Conservation (phyloP, 2,888 invertebrate species). For the Stenolophus ochropezus region DNA sequence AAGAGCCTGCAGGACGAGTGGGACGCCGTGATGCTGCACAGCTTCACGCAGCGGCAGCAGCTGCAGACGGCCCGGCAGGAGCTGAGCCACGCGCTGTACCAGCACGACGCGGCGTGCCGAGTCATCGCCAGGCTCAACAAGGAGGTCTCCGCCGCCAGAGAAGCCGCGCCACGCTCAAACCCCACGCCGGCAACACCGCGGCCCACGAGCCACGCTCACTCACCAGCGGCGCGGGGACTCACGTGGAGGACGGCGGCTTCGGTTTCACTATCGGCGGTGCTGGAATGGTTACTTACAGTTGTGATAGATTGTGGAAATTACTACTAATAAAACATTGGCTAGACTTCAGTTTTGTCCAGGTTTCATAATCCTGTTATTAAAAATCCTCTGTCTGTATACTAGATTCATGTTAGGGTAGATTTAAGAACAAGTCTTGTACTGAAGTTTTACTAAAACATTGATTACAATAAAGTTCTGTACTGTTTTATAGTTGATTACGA, state of each 20-base stretch:
- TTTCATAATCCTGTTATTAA: too few species aligned
- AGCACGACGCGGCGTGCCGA: slow-evolving; percentile 99
- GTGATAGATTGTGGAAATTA: too few species aligned
- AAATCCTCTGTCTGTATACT: too few species aligned
- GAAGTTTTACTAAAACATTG: too few species aligned
- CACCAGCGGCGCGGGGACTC: slow-evolving; percentile 95
- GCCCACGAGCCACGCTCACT: slow-evolving; percentile 97
- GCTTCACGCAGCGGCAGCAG: slow-evolving; percentile 98
- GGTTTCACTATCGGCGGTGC: slow-evolving; percentile 95
- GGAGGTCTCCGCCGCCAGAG: slow-evolving; percentile 98
- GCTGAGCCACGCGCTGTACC: slow-evolving; percentile 95
- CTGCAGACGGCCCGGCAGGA: slow-evolving; percentile 95
- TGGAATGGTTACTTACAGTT: too few species aligned
- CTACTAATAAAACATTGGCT: too few species aligned
- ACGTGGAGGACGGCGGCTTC: slow-evolving; percentile 97
- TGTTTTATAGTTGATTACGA: too few species aligned
- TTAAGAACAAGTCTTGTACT: too few species aligned
- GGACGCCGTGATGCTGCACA: slow-evolving; percentile 99
- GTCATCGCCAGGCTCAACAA: slow-evolving; percentile 98
- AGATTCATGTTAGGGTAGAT: too few species aligned
- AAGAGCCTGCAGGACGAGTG: slow-evolving; percentile 95
- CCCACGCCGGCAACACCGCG: slow-evolving; percentile 94
- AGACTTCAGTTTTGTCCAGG: too few species aligned
- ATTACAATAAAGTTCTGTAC: too few species aligned
- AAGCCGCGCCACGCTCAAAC: slow-evolving; percentile 99